A percentile compares a stretch with the other conserved stretches of the same genome.
Conservation (phyloP, 2,797 vertebrate genomes). For the Acipenser ruthenus region DNA sequence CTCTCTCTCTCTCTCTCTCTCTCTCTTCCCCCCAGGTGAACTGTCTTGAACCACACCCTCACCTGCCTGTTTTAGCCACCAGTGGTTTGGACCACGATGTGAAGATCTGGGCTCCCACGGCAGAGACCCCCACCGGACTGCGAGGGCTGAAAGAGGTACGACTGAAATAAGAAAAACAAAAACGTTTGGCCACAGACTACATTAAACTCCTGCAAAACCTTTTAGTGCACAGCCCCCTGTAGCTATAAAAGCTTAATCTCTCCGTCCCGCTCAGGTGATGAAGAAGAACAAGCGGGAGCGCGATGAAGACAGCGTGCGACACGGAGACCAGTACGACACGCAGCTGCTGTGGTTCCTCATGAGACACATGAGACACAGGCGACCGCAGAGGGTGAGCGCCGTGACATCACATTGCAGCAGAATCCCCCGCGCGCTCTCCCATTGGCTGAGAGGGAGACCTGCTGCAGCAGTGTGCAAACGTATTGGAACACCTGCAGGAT, state of each 20-base stretch:
- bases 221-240: too few relatives aligned
- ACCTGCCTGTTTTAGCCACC: conserved; percentile 85
- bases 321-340: conserved; percentile 87
- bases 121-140: conserved; percentile 74
- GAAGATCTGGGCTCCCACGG: conserved; percentile 91
- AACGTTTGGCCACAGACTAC: too few relatives aligned
- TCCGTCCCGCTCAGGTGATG: conserved; percentile 64
- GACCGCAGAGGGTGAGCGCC: conserved; percentile 73
- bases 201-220: too few relatives aligned
- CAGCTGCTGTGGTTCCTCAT: conserved; percentile 97
- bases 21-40: conserved; percentile 67
- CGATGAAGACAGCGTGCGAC: conserved; percentile 83
- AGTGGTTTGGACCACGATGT: conserved; percentile 93
- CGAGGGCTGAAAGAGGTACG: conserved; percentile 81
- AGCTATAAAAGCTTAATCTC: not conserved
- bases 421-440: too few relatives aligned
- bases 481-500: too few relatives aligned
- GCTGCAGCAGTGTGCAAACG: too few relatives aligned
- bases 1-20: conserved; percentile 1
- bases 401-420: not conserved
- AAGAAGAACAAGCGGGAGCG: conserved; percentile 95
- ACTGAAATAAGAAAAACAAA: too few relatives aligned
- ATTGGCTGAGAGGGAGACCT: too few relatives aligned
- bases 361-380: conserved; percentile 88
- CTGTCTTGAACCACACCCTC: conserved; percentile 89